phyloP scores from a whole-genome alignment of 2,888 invertebrate genomes.

The Eustalomyia histrio region DNA sequence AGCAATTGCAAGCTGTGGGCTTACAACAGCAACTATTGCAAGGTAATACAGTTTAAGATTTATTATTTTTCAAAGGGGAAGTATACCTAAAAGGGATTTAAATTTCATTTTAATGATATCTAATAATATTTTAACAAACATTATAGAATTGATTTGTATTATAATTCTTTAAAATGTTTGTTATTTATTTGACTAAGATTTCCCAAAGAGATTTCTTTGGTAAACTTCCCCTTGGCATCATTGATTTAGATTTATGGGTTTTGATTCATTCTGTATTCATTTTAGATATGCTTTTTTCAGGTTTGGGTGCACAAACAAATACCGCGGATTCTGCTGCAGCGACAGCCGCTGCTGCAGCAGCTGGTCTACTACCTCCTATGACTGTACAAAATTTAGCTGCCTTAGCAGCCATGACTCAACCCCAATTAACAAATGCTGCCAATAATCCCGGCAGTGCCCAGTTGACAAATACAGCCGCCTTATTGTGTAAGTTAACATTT shows the following conservation, averaged over 20 bases:
- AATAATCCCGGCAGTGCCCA: constrained; percentile 77
- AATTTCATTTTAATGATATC: not conserved
- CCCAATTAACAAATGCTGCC: constrained; percentile 78
- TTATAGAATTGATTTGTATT: not conserved
- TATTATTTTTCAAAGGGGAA: constrained; percentile 26
- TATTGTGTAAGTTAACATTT: constrained; percentile 76
- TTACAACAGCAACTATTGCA: constrained; percentile 84
- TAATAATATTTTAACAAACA: not conserved
- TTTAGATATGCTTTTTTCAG: constrained; percentile 60
- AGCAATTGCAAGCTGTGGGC: constrained; percentile 85
- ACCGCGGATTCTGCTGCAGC: constrained; percentile 73
- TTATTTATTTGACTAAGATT: not conserved
- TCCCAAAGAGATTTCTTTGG: not conserved
- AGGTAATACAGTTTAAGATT: constrained; percentile 75
- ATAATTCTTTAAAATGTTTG: not conserved
- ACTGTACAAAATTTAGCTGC: constrained; percentile 95
- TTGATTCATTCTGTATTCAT: constrained; percentile 4
- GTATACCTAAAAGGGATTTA: not conserved
- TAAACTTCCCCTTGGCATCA: constrained; percentile 12
- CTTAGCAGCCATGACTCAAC: constrained; percentile 83
- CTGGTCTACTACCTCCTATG: constrained; percentile 86
- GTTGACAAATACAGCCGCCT: constrained; percentile 78
- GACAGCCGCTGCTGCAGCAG: constrained; percentile 77
- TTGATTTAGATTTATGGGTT: constrained; percentile 22
- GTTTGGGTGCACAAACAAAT: constrained; percentile 77